Percentiles rank a stretch among this genome's conserved stretches.
phyloP scores from a whole-genome alignment of 2,888 invertebrate genomes.

The Isotomurus palustris region DNA sequence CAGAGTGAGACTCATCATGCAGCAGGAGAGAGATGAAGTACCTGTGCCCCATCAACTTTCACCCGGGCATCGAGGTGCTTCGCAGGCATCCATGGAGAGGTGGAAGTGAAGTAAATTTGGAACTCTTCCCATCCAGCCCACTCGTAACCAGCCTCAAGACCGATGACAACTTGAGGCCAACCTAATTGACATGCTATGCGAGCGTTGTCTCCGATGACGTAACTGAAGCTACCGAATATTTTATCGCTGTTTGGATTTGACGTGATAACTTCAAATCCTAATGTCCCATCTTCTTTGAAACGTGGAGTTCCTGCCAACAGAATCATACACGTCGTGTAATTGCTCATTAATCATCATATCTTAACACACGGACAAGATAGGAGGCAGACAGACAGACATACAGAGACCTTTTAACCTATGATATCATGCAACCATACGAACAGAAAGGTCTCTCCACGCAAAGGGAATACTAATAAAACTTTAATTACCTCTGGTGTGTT shows the following conservation, averaged over 20 bases:
- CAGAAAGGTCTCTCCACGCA: not conserved
- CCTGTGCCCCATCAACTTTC: constrained; percentile 45
- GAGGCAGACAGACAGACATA: too few species aligned
- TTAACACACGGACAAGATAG: too few species aligned
- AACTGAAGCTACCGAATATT: constrained; percentile 47
- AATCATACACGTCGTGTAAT: not conserved
- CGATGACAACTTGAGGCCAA: constrained; percentile 45
- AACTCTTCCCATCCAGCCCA: constrained; percentile 44
- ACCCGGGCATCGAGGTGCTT: constrained; percentile 43
- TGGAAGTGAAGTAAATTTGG: constrained; percentile 41
- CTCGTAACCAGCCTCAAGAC: constrained; percentile 41
- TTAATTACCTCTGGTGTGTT: too few species aligned
- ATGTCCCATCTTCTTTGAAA: constrained; percentile 44
- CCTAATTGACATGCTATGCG: constrained; percentile 46
- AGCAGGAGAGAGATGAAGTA: constrained; percentile 25
- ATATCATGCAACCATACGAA: too few species aligned
- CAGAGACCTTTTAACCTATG: too few species aligned
- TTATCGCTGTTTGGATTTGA: constrained; percentile 46
- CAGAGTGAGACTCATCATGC: not conserved
- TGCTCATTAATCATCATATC: constrained; percentile 8
- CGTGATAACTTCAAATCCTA: constrained; percentile 45
- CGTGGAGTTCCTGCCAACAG: constrained; percentile 40
- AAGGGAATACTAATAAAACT: too few species aligned
- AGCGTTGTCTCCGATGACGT: constrained; percentile 44
- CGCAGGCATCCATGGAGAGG: constrained; percentile 45